phyloP scores from a whole-genome alignment of 2,888 invertebrate genomes.

The Pollenia angustigena region DNA sequence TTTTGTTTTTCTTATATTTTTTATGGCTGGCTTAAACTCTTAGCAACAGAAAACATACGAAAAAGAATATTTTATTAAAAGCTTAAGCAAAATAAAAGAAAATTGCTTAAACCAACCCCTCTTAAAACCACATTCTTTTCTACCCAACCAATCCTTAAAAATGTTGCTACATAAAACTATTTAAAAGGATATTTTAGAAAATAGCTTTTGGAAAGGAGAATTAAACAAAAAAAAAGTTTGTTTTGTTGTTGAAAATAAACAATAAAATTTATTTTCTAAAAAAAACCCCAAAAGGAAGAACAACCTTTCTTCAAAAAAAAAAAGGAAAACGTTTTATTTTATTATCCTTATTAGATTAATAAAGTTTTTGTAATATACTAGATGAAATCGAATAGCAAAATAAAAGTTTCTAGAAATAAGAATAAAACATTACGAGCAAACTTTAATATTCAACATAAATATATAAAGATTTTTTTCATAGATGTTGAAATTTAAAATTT shows the following conservation, averaged over 20 bases:
- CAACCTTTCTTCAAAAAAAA: not conserved
- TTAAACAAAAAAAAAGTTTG: not conserved
- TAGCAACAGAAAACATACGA: not conserved
- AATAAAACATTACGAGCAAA: too few relatives aligned
- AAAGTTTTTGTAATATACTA: not conserved
- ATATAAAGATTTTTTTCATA: too few relatives aligned
- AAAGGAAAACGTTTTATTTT: not conserved
- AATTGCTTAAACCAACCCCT: not conserved
- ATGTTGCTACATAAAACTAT: not conserved
- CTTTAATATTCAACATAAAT: too few relatives aligned
- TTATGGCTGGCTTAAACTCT: not conserved
- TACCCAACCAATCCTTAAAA: not conserved
- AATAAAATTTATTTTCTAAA: constrained; percentile 16
- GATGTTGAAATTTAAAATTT: too few relatives aligned
- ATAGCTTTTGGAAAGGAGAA: too few relatives aligned
- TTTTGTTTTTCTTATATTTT: not conserved
- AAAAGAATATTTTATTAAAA: constrained; percentile 5
- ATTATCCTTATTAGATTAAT: not conserved
- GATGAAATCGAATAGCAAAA: not conserved
- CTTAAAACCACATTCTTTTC: not conserved
- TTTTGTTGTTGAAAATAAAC: constrained; percentile 6
- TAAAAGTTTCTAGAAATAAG: not conserved
- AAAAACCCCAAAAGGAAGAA: not conserved
- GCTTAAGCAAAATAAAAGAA: not conserved
- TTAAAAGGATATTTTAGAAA: too few relatives aligned